These are phyloP conservation scores for Epizoanthus ramosus DNA, from an alignment of 92 coral and sea anemone genomes.

Conservation along the genomic window DNA sequence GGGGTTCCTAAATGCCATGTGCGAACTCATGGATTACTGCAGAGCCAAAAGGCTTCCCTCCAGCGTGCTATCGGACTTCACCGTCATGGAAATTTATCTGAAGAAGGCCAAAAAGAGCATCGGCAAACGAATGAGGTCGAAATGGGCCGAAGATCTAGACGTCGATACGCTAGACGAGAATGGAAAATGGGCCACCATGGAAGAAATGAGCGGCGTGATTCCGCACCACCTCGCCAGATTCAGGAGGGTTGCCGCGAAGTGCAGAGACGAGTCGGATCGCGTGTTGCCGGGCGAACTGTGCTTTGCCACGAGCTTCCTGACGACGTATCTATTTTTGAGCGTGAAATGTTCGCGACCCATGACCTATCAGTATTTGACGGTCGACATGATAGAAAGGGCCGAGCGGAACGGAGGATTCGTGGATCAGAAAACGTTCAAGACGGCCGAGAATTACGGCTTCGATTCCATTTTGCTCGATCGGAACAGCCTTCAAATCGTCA, in stretches of 20 bases:
- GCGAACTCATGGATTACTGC: conserved; percentile 21
- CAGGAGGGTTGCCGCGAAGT: background rate
- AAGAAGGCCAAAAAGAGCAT: conserved; percentile 20
- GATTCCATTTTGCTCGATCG: conserved; percentile 7
- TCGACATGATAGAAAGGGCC: conserved; percentile 24
- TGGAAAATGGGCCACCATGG: conserved; percentile 18
- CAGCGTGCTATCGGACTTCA: conserved; percentile 5
- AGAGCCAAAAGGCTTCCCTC: background rate
- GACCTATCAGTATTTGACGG: conserved; percentile 18
- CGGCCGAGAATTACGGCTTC: conserved; percentile 8
- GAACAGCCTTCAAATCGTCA: background rate
- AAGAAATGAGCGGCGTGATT: conserved; percentile 18
- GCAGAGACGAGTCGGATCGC: background rate
- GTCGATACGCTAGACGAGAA: conserved; percentile 25
- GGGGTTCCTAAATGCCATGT: conserved; percentile 10
- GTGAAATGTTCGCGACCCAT: conserved; percentile 8
- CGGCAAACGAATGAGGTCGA: conserved; percentile 4
- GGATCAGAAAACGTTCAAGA: background rate
- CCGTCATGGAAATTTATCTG: conserved; percentile 25
- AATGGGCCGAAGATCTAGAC: conserved; percentile 25
- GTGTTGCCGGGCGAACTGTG: conserved; percentile 8
- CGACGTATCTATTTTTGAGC: conserved; percentile 16
- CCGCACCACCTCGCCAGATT: background rate
- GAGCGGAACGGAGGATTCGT: conserved; percentile 16
- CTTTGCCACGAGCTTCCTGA: conserved; percentile 25